Conservation (phyloP, 2,888 invertebrate genomes). For the Epiblema foenella region DNA sequence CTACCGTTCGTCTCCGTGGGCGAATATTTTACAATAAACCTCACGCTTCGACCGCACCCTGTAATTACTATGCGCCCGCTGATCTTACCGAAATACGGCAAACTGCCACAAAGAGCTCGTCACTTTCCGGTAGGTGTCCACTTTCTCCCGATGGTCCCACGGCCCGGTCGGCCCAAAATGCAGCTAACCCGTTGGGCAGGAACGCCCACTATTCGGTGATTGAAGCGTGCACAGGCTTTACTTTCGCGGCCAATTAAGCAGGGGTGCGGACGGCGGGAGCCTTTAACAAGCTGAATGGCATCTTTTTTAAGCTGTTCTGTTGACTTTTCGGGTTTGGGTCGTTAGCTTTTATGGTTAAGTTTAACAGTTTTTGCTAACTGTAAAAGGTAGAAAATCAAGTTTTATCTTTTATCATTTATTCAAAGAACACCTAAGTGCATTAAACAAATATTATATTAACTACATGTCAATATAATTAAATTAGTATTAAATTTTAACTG, state of each 20-base stretch:
- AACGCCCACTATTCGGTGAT: slow-evolving; percentile 80
- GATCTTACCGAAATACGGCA: slow-evolving; percentile 56
- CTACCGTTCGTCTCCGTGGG: slow-evolving; percentile 12
- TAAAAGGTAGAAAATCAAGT: slow-evolving; percentile 1
- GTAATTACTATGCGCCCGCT: slow-evolving; percentile 69
- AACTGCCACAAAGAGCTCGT: slow-evolving; percentile 69
- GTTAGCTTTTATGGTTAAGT: slow-evolving; percentile 9
- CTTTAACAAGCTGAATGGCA: slow-evolving; percentile 37
- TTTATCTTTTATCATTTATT: neutral
- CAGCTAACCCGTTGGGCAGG: slow-evolving; percentile 67
- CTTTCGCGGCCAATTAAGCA: slow-evolving; percentile 49
- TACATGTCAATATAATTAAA: no score
- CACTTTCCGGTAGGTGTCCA: slow-evolving; percentile 58
- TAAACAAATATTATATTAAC: no score
- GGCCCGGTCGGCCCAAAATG: slow-evolving; percentile 71
- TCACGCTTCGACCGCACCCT: slow-evolving; percentile 58
- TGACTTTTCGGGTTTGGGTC: slow-evolving; percentile 12
- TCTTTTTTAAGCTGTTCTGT: slow-evolving; percentile 22
- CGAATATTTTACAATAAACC: slow-evolving; percentile 53
- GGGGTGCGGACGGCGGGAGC: slow-evolving; percentile 30
- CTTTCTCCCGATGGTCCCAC: slow-evolving; percentile 81
- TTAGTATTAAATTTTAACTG: no score
- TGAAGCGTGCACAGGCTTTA: slow-evolving; percentile 63
- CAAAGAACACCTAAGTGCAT: neutral
- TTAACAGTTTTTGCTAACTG: neutral